Evolutionary conservation across 2,797 vertebrate species (phyloP).

Genomic region (Sebastes iracundus): DNA sequence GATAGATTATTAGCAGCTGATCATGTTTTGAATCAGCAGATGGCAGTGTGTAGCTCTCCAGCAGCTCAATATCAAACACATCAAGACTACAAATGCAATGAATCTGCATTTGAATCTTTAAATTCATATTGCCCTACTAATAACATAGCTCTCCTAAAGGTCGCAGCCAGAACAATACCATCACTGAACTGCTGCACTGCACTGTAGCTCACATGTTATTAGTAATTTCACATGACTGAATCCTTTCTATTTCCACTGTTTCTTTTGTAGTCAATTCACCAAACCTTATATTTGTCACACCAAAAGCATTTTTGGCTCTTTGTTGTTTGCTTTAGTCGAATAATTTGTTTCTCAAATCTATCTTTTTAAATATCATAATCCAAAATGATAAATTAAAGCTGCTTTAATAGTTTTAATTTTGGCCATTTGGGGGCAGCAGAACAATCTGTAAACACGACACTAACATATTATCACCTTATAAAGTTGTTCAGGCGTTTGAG

Average conservation of each 20-base stretch:
- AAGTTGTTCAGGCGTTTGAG: neutral
- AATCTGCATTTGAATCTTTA: neutral
- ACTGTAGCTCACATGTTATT: neutral
- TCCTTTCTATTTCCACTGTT: neutral
- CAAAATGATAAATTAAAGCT: neutral
- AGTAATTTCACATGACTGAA: neutral
- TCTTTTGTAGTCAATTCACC: neutral
- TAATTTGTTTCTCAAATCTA: neutral
- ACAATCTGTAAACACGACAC: neutral
- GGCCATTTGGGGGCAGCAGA: neutral
- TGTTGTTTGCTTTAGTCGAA: neutral
- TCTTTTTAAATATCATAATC: neutral
- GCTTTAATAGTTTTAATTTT: neutral
- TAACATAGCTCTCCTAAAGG: neutral
- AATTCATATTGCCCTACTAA: neutral
- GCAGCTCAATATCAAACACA: neutral
- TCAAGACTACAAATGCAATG: neutral
- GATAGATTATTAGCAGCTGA: neutral
- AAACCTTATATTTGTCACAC: neutral
- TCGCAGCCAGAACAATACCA: neutral
- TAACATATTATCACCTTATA: neutral
- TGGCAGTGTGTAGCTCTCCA: slow-evolving; percentile 48
- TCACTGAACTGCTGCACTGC: neutral
- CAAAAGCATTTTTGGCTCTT: neutral
- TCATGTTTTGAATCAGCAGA: slow-evolving; percentile 43